Conservation (phyloP, 2,113 vertebrate genomes). For the Fregetta grallaria region DNA sequence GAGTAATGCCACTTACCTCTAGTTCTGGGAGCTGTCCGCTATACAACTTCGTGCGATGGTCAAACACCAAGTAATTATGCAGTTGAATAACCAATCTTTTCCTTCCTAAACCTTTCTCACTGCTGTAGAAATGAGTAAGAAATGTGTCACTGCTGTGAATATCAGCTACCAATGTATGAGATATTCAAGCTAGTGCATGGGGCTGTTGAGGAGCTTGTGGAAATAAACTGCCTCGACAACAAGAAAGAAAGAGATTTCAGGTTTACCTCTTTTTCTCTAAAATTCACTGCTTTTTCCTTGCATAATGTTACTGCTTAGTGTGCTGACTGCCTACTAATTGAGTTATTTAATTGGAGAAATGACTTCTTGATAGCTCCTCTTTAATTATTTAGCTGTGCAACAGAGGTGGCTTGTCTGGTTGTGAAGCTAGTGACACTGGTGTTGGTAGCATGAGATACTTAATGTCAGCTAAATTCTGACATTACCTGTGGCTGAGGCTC, state of each 20-base stretch:
- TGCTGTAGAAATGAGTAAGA: not conserved
- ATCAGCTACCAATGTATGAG: not conserved
- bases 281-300: conserved; percentile 36
- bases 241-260: not conserved
- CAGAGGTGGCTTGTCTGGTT: conserved; percentile 37
- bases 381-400: conserved; percentile 68
- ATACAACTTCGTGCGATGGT: not conserved
- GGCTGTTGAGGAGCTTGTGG: not conserved
- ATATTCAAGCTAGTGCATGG: not conserved
- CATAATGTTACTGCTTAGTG: not conserved
- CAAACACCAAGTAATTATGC: not conserved
- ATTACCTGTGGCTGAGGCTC: conserved; percentile 37
- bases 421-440: conserved; percentile 21
- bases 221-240: not conserved
- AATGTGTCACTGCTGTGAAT: not conserved
- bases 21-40: not conserved
- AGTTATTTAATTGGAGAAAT: conserved; percentile 58
- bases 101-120: not conserved
- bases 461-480: conserved; percentile 3
- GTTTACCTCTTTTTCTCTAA: not conserved
- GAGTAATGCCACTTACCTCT: not conserved
- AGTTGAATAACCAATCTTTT: not conserved
- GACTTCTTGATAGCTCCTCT: conserved; percentile 62
- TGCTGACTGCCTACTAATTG: conserved; percentile 43
- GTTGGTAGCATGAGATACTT: not conserved